These are phyloP conservation scores for Pedetes capensis DNA, from an alignment of 2,113 vertebrate species.

Conservation along the genomic window DNA sequence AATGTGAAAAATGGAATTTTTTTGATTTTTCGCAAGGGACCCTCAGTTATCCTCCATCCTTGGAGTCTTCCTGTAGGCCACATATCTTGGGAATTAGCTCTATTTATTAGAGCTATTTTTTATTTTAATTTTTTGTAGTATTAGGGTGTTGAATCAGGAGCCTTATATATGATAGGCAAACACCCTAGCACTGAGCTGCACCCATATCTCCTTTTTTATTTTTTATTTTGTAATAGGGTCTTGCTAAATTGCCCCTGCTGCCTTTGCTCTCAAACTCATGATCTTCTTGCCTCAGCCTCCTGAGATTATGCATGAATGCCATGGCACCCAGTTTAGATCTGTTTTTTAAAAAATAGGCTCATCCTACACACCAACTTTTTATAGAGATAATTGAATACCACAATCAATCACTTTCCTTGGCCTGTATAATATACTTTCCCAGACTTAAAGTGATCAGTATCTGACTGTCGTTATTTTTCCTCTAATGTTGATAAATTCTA, in stretches of 20 bases:
- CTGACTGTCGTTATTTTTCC: neutral
- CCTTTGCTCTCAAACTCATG: too few relatives aligned
- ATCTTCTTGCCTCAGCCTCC: too few relatives aligned
- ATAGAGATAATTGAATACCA: neutral
- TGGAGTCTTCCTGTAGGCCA: rapidly evolving
- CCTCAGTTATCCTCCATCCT: rapidly evolving
- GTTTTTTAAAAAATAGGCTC: neutral
- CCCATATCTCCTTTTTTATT: too few relatives aligned
- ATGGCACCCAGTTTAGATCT: too few relatives aligned
- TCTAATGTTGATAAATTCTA: neutral
- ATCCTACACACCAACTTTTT: rapidly evolving
- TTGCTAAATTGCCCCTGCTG: too few relatives aligned
- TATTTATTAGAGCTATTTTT: too few relatives aligned
- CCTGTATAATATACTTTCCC: neutral
- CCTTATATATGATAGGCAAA: too few relatives aligned
- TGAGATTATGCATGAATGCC: too few relatives aligned
- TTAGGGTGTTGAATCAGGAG: too few relatives aligned
- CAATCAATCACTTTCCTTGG: neutral
- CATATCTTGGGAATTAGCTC: neutral
- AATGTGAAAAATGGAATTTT: neutral
- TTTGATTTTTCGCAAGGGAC: neutral
- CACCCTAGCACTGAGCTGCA: too few relatives aligned
- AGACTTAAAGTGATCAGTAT: neutral
- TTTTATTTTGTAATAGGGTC: too few relatives aligned
- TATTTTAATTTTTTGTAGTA: too few relatives aligned